phyloP scores from a whole-genome alignment of 2,888 invertebrate genomes.

The Augochlorella aurata region DNA sequence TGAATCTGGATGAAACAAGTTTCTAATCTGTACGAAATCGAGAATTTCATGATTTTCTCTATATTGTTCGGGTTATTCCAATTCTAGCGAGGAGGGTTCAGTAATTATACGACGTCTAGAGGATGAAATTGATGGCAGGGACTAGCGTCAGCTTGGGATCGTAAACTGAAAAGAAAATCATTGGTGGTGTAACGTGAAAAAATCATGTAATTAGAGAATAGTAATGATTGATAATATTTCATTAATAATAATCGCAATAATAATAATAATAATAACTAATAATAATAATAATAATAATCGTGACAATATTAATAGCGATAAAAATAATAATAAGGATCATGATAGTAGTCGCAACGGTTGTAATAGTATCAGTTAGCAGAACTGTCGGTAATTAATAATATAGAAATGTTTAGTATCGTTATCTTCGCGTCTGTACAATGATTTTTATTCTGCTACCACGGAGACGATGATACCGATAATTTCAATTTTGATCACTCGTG shows the following conservation, averaged over 20 bases:
- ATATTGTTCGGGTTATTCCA: too few species aligned
- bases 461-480: conserved; percentile 13
- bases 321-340: conserved; percentile 13
- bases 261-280: conserved; percentile 22
- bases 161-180: conserved; percentile 23
- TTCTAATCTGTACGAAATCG: too few species aligned
- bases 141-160: background rate
- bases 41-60: too few species aligned
- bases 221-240: conserved; percentile 48
- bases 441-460: conserved; percentile 38
- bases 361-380: conserved; percentile 61
- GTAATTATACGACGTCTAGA: background rate
- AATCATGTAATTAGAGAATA: conserved; percentile 69
- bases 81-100: too few species aligned
- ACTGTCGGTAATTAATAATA: conserved; percentile 71
- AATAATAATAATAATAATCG: conserved; percentile 17
- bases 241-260: conserved; percentile 45
- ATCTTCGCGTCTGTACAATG: conserved; percentile 78
- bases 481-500: background rate
- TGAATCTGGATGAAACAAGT: background rate
- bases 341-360: conserved; percentile 33
- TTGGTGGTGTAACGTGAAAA: conserved; percentile 49
- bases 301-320: conserved; percentile 17
- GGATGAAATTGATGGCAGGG: background rate
- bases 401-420: conserved; percentile 80